Conservation (phyloP, 2,888 invertebrate genomes). For the Megaustenia siamemsis region DNA sequence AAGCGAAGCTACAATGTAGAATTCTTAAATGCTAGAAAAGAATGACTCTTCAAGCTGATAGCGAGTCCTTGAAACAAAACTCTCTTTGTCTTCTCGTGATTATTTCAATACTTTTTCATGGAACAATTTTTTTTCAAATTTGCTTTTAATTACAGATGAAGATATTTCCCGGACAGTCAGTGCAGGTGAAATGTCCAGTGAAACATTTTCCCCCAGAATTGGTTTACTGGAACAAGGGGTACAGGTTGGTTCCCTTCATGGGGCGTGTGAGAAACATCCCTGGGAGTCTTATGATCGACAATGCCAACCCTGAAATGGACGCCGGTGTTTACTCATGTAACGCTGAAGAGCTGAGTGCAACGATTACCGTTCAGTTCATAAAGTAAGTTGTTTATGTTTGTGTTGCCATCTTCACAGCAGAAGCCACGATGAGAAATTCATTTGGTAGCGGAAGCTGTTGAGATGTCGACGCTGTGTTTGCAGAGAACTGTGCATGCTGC, state of each 20-base stretch:
- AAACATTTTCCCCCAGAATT: slow-evolving; percentile 69
- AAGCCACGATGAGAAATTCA: too few relatives aligned
- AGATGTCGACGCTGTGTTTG: too few relatives aligned
- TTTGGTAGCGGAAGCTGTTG: too few relatives aligned
- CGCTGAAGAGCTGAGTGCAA: slow-evolving; percentile 67
- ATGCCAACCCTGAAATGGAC: slow-evolving; percentile 67
- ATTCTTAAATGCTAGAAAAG: too few relatives aligned
- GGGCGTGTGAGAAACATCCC: slow-evolving; percentile 67
- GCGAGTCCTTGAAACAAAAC: too few relatives aligned
- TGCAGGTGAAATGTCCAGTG: slow-evolving; percentile 73
- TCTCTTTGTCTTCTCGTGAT: too few relatives aligned
- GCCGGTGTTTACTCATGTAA: slow-evolving; percentile 70
- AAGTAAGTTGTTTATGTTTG: slow-evolving; percentile 30
- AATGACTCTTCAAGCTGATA: too few relatives aligned
- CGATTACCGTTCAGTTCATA: slow-evolving; percentile 64
- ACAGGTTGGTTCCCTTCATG: slow-evolving; percentile 66
- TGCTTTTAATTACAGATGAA: slow-evolving; percentile 63
- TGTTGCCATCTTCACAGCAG: neutral
- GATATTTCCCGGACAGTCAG: slow-evolving; percentile 69
- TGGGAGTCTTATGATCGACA: slow-evolving; percentile 60
- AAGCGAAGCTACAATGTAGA: too few relatives aligned
- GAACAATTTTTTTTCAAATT: too few relatives aligned
- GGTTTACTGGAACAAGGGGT: slow-evolving; percentile 73
- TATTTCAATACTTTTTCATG: too few relatives aligned
- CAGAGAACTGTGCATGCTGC: too few relatives aligned